Evolutionary conservation across 2,888 invertebrate species (phyloP).

Genomic region (Steinernema carpocapsae): DNA sequence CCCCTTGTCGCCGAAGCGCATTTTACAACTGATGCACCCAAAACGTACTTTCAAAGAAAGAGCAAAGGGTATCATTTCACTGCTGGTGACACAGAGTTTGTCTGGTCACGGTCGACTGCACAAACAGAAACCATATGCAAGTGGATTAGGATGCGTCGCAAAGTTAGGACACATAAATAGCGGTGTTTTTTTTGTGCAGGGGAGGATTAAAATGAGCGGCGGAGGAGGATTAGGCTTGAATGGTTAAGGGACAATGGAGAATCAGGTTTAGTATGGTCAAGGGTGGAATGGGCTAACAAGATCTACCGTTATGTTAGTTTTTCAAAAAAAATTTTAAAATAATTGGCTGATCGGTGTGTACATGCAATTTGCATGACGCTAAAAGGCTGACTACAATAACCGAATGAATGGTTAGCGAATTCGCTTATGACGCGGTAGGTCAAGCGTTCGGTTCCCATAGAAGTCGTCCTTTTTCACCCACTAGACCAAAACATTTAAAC

Average conservation of each 20-base stretch:
- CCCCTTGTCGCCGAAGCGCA: neutral
- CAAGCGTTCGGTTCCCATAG: too few species aligned
- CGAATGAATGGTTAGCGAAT: too few species aligned
- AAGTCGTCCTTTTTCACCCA: too few species aligned
- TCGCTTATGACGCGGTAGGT: too few species aligned
- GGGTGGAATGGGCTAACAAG: too few species aligned
- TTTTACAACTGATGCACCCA: conserved; percentile 5
- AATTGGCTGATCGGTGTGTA: neutral
- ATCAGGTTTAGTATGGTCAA: too few species aligned
- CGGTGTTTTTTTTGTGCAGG: neutral
- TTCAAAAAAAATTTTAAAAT: neutral
- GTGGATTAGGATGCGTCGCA: neutral
- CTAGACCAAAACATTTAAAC: too few species aligned
- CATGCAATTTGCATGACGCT: too few species aligned
- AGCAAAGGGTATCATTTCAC: neutral
- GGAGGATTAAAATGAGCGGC: neutral
- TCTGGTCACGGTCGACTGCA: conserved; percentile 15
- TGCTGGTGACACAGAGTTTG: neutral
- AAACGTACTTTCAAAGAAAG: conserved; percentile 6
- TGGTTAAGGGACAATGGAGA: too few species aligned
- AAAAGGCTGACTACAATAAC: too few species aligned
- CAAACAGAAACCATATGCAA: conserved; percentile 7
- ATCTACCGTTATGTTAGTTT: too few species aligned
- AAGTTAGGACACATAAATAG: neutral
- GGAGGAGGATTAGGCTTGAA: too few species aligned